Evolutionary conservation across 2,888 invertebrate species (phyloP).

Genomic region (Acronicta aceris): DNA sequence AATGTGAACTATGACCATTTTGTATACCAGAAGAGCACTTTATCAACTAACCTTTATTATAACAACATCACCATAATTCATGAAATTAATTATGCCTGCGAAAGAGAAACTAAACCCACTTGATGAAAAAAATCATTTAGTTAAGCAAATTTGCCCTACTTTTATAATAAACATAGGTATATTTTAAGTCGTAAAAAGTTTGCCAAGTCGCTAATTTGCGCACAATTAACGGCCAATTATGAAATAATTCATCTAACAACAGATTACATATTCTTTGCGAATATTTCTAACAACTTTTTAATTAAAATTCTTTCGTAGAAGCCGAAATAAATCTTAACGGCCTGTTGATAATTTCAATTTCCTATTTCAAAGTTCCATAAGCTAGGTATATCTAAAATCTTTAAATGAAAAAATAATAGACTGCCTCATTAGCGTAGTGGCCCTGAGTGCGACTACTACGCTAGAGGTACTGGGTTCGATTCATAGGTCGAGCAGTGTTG

Average conservation of each 20-base stretch:
- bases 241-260: conserved; percentile 79
- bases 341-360: conserved; percentile 77
- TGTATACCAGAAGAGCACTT: no score
- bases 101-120: no score
- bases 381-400: conserved; percentile 18
- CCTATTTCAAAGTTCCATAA: conserved; percentile 64
- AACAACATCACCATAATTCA: no score
- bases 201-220: conserved; percentile 52
- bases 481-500: no score
- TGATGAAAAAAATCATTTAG: neutral
- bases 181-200: conserved; percentile 36
- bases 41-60: no score
- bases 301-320: conserved; percentile 82
- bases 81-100: no score
- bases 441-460: no score
- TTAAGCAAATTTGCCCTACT: conserved; percentile 2
- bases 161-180: conserved; percentile 15
- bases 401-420: neutral
- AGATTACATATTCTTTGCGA: conserved; percentile 83
- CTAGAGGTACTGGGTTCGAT: no score
- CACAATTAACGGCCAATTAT: conserved; percentile 79
- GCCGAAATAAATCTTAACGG: conserved; percentile 74
- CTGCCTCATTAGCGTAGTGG: no score
- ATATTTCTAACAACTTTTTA: conserved; percentile 82
- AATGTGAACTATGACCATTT: neutral